Percentiles rank a stretch among this genome's conserved stretches.
Conservation (phyloP, 2,888 invertebrate species). For the Branchipolynoe longqiensis region DNA sequence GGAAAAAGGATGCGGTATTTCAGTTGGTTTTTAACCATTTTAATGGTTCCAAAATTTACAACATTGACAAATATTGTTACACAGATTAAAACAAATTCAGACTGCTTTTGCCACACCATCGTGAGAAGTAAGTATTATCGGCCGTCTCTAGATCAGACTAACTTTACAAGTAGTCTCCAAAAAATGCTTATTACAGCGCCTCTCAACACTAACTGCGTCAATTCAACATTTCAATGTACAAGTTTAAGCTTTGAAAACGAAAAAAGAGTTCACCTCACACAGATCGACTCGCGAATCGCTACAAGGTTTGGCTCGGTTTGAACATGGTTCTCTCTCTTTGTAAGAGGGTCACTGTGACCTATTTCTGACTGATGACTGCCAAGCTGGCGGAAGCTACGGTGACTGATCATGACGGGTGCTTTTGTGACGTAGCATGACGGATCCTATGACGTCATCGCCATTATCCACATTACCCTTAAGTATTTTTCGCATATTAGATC, state of each 20-base stretch:
- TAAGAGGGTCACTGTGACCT: background rate
- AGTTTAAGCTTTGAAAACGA: conserved; percentile 39
- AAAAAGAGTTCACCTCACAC: conserved; percentile 19
- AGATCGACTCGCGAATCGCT: conserved; percentile 9
- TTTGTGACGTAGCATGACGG: conserved; percentile 3
- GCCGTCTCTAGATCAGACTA: conserved; percentile 49
- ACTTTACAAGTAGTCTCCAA: conserved; percentile 53
- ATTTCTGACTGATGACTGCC: conserved; percentile 30
- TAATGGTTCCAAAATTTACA: conserved; percentile 57
- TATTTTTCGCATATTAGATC: conserved; percentile 56
- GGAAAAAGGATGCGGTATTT: conserved; percentile 54
- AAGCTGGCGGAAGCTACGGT: conserved; percentile 38
- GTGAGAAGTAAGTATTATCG: conserved; percentile 42
- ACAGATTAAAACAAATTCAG: conserved; percentile 46
- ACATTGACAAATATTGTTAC: conserved; percentile 57
- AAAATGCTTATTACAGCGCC: background rate
- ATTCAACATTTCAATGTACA: conserved; percentile 51
- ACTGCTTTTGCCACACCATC: conserved; percentile 54
- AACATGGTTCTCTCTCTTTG: conserved; percentile 11
- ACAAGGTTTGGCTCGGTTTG: conserved; percentile 36
- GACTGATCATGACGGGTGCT: conserved; percentile 46
- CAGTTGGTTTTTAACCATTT: conserved; percentile 57
- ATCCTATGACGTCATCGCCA: conserved; percentile 36
- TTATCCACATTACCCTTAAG: no score
- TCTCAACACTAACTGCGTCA: conserved; percentile 35